Conservation (phyloP, 2,888 invertebrate species). For the Apamea sordens region DNA sequence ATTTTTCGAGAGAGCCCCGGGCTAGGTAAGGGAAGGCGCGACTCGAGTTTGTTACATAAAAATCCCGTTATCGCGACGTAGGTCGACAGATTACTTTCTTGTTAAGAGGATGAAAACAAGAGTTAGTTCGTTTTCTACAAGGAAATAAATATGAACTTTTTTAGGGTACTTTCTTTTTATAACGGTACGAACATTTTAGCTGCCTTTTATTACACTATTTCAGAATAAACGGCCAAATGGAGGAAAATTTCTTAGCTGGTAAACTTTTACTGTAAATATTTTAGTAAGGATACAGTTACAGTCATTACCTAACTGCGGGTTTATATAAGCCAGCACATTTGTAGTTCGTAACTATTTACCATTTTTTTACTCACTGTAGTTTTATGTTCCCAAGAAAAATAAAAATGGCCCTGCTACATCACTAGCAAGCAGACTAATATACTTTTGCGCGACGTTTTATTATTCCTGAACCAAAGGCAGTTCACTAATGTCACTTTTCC, state of each 20-base stretch:
- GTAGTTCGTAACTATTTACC: conserved; percentile 57
- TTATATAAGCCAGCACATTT: conserved; percentile 59
- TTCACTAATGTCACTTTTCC: conserved; percentile 9
- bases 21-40: conserved; percentile 90
- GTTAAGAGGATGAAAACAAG: conserved; percentile 90
- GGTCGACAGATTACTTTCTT: conserved; percentile 90
- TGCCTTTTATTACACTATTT: conserved; percentile 74
- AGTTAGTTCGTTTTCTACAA: conserved; percentile 86
- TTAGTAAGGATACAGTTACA: conserved; percentile 65
- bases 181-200: conserved; percentile 77
- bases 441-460: conserved; percentile 2
- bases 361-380: conserved; percentile 43
- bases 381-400: conserved; percentile 34
- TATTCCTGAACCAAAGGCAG: conserved; percentile 18
- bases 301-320: conserved; percentile 63
- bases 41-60: conserved; percentile 89
- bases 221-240: conserved; percentile 69
- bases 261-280: conserved; percentile 70
- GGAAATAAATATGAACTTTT: conserved; percentile 86
- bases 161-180: conserved; percentile 78
- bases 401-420: conserved; percentile 4
- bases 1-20: conserved; percentile 86
- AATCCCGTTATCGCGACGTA: conserved; percentile 89
- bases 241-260: conserved; percentile 69
- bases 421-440: conserved; percentile 20